Evolutionary conservation across 2,888 invertebrate species (phyloP).

Genomic region (Caenorhabditis japonica): DNA sequence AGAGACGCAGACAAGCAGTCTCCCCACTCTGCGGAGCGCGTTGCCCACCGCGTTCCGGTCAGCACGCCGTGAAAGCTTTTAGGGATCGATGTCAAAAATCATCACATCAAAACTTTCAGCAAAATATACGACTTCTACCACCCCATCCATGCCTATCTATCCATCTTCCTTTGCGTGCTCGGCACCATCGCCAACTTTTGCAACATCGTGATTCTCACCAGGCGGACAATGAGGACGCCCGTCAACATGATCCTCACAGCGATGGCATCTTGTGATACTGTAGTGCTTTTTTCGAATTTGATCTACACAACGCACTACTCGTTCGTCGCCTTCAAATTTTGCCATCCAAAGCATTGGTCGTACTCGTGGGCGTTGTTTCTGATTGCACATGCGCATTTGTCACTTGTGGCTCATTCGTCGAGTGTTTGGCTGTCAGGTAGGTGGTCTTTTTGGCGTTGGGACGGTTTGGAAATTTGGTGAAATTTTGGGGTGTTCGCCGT

Average conservation of each 20-base stretch:
- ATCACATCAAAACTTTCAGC: slow-evolving; percentile 45
- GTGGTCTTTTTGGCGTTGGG: not conserved
- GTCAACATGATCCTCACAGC: slow-evolving; percentile 76
- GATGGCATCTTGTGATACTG: slow-evolving; percentile 76
- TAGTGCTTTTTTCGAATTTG: slow-evolving; percentile 75
- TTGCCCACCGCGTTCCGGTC: too few relatives aligned
- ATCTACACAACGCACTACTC: slow-evolving; percentile 76
- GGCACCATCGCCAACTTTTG: slow-evolving; percentile 75
- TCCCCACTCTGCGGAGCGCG: too few relatives aligned
- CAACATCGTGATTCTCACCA: slow-evolving; percentile 75
- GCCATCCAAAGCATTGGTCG: slow-evolving; percentile 69
- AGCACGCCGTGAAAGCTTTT: too few relatives aligned
- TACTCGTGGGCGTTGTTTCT: slow-evolving; percentile 76
- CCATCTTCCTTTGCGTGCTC: slow-evolving; percentile 74
- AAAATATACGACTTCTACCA: slow-evolving; percentile 63
- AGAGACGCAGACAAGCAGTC: too few relatives aligned
- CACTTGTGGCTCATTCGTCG: slow-evolving; percentile 73
- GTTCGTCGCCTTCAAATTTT: slow-evolving; percentile 72
- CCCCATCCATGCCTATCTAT: slow-evolving; percentile 74
- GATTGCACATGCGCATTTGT: slow-evolving; percentile 74
- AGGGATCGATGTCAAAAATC: too few relatives aligned
- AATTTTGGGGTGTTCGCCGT: too few relatives aligned
- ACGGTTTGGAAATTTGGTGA: too few relatives aligned
- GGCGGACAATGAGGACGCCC: slow-evolving; percentile 76
- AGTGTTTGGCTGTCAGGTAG: slow-evolving; percentile 75